Base-by-base conservation (phyloP, 2,888 invertebrate genomes). In the Lamellibrachia satsuma region DNA sequence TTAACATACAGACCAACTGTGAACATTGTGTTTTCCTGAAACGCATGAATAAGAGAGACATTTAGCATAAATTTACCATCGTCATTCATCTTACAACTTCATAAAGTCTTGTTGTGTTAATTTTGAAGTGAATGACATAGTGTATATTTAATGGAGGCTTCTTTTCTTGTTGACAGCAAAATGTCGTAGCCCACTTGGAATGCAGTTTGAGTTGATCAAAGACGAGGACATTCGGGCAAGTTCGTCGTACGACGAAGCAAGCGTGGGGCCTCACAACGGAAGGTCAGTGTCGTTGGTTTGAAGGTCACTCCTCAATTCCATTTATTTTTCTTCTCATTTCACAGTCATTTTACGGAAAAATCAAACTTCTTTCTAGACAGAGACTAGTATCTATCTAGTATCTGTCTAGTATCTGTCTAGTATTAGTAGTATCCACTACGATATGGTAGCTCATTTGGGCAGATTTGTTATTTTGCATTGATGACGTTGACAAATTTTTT, bases 191-290 rank as follows among this genome's bases (percentile, higher is more conserved):
- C 97, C 98, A 92, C 97, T 98, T 96, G 98, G 98, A 93, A 98
- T 98, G 98, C 98, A 98, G 97, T 98, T 97, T 95, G 98, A 98
- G 93, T 97, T 97, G 95, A 98, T 98, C 95, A 97, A 97, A 95
- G 98, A 98, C 97, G 97, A 97, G 95, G 98, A 98, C 96, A 97
- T 98, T 96, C 97, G 97, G 93, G 98, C 98, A 94, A 98, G 98
- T 96, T 98, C 98, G 91, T 98, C 98, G 94, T 98, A 98, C 97
- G 98, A 98, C 97, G 97, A 97, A 95, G 98, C 97, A 95, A 98
- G 98, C 96, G 98, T 98, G 94, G 98, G 98, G 94, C 98, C 98
- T 92, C 98, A 98, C 95, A 98, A 98, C 96, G 98, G 98, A 97
- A 97, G 98, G 98, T 98, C 97, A 97, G 98, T 92, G 4, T 75